Evolutionary conservation across 2,888 invertebrate genomes (phyloP).

Genomic region (Priapulus caudatus): DNA sequence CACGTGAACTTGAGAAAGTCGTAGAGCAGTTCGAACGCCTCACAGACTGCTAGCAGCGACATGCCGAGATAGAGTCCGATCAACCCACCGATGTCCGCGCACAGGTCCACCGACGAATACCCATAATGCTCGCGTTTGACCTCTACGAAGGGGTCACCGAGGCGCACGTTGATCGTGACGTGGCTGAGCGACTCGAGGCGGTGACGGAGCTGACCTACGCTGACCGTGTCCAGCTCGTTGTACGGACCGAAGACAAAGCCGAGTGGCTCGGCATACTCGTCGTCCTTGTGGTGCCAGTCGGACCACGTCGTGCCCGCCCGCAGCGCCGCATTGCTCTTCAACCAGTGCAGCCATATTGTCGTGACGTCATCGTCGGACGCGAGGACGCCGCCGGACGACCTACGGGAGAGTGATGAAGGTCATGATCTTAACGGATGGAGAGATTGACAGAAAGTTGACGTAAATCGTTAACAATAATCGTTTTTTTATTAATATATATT

Average conservation of each 20-base stretch:
- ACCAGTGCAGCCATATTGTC: not conserved
- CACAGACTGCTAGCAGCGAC: not conserved
- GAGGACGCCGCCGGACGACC: slow-evolving; percentile 1
- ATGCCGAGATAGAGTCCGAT: not conserved
- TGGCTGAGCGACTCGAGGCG: not conserved
- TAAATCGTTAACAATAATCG: too few species aligned
- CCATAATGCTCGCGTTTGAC: not conserved
- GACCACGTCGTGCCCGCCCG: too few species aligned
- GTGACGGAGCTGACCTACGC: not conserved
- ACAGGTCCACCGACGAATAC: not conserved
- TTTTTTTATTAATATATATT: too few species aligned
- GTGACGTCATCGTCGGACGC: not conserved
- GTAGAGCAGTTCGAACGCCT: not conserved
- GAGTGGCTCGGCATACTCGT: too few species aligned
- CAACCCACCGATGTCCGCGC: not conserved
- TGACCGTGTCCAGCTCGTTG: not conserved
- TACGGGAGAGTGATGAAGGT: too few species aligned
- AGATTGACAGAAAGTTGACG: too few species aligned
- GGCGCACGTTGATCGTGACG: not conserved
- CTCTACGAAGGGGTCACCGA: not conserved
- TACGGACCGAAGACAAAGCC: too few species aligned
- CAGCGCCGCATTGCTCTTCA: too few species aligned
- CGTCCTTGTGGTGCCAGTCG: too few species aligned
- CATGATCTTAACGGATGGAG: too few species aligned
- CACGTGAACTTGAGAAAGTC: not conserved